Evolutionary conservation across 2,113 vertebrate genomes (phyloP).

Genomic region (Aplodontia rufa): DNA sequence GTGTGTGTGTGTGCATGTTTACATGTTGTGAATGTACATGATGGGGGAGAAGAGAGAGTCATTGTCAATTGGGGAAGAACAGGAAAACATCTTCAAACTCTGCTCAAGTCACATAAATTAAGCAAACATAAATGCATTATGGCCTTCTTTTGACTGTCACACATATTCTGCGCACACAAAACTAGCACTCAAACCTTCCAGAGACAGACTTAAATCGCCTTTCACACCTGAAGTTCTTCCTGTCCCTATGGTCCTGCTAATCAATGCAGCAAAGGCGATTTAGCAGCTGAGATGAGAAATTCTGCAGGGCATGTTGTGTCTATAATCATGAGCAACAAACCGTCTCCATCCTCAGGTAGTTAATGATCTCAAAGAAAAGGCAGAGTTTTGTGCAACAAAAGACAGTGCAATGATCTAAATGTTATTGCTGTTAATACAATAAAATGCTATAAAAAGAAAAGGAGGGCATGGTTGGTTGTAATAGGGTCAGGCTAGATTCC

Average conservation of each 20-base stretch:
- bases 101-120: neutral
- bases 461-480: rapidly evolving
- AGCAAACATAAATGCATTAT: neutral
- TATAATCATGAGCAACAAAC: neutral
- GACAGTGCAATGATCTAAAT: neutral
- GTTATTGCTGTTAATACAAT: neutral
- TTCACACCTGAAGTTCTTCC: neutral
- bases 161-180: neutral
- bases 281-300: neutral
- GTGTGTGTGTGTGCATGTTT: neutral
- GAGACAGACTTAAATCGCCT: neutral
- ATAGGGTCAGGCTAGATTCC: neutral
- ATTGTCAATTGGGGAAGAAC: neutral
- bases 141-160: neutral
- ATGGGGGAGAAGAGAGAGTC: neutral
- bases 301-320: neutral
- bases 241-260: neutral
- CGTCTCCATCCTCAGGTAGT: neutral
- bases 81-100: neutral
- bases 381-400: neutral
- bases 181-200: neutral
- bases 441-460: neutral
- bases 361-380: neutral
- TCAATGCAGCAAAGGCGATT: neutral
- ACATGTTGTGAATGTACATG: neutral